phyloP scores from a whole-genome alignment of 2,797 vertebrate species.

The Fistularia tabacaria region DNA sequence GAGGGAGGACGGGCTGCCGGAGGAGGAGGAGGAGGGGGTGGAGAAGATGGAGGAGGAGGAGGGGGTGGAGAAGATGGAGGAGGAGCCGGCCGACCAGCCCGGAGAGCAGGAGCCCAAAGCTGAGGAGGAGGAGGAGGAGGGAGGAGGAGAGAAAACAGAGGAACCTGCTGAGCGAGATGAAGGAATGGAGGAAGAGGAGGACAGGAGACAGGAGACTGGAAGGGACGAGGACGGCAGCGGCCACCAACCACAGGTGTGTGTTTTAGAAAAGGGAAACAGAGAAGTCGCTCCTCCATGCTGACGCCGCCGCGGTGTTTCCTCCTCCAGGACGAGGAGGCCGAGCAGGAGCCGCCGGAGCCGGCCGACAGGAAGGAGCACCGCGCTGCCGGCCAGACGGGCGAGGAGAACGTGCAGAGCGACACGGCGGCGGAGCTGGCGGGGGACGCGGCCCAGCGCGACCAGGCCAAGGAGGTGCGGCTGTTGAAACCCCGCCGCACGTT shows the following conservation, averaged over 20 bases:
- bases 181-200: slow-evolving; percentile 51
- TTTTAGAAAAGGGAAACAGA: too few species aligned
- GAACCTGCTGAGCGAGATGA: slow-evolving; percentile 58
- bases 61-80: slow-evolving; percentile 55
- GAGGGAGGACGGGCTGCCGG: slow-evolving; percentile 45
- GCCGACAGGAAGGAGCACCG: slow-evolving; percentile 83
- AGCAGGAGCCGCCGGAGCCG: slow-evolving; percentile 75
- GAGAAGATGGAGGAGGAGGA: slow-evolving; percentile 63
- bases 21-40: slow-evolving; percentile 52
- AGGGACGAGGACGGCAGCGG: slow-evolving; percentile 66
- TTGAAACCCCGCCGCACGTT: too few species aligned
- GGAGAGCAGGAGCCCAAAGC: slow-evolving; percentile 60
- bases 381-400: slow-evolving; percentile 82
- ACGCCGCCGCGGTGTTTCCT: too few species aligned
- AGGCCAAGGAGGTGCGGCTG: slow-evolving; percentile 87
- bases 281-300: not conserved
- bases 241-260: slow-evolving; percentile 80
- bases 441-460: slow-evolving; percentile 83
- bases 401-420: slow-evolving; percentile 88
- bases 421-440: slow-evolving; percentile 89
- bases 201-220: slow-evolving; percentile 54
- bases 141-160: slow-evolving; percentile 55
- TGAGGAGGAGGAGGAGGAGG: slow-evolving; percentile 67
- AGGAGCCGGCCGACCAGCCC: slow-evolving; percentile 54
- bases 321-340: slow-evolving; percentile 63